Percentiles rank a stretch among this genome's conserved stretches.
phyloP scores from a whole-genome alignment of 2,797 vertebrate species.

The Sciurus vulgaris region DNA sequence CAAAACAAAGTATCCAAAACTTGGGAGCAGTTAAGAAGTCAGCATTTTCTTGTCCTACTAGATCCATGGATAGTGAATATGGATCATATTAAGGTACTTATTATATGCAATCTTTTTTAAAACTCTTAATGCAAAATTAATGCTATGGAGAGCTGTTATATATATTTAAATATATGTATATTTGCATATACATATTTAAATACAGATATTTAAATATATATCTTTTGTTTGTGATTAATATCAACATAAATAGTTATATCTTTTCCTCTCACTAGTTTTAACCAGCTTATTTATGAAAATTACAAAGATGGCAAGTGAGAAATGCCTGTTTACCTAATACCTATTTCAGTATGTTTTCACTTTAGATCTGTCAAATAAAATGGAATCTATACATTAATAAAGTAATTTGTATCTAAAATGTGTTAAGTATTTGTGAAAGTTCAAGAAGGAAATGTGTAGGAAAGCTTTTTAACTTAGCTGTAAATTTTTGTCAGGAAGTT shows the following conservation, averaged over 20 bases:
- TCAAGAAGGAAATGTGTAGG: conserved; percentile 19
- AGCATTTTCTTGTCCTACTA: neutral
- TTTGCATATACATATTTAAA: no score
- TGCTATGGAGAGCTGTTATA: neutral
- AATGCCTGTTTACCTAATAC: conserved; percentile 64
- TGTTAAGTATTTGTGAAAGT: conserved; percentile 34
- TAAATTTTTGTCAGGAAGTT: conserved; percentile 55
- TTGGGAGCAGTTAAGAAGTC: conserved; percentile 14
- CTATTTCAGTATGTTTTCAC: conserved; percentile 55
- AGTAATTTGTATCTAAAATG: conserved; percentile 69
- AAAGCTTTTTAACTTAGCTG: conserved; percentile 33
- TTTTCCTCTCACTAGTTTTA: conserved; percentile 35
- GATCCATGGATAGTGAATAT: neutral
- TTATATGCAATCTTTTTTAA: conserved; percentile 8
- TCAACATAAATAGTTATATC: conserved; percentile 40
- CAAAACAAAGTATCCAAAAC: conserved; percentile 30
- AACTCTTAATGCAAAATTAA: neutral
- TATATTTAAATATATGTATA: neutral
- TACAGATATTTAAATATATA: conserved; percentile 6
- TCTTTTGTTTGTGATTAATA: conserved; percentile 54
- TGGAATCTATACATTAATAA: conserved; percentile 50
- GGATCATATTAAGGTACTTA: conserved; percentile 26
- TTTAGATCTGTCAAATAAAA: conserved; percentile 71
- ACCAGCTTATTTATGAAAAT: conserved; percentile 63
- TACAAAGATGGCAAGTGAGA: conserved; percentile 35